A percentile compares a stretch with the other conserved stretches of the same genome.
Evolutionary conservation across 2,113 vertebrate species (phyloP).

Genomic region (Cephalopterus ornatus): DNA sequence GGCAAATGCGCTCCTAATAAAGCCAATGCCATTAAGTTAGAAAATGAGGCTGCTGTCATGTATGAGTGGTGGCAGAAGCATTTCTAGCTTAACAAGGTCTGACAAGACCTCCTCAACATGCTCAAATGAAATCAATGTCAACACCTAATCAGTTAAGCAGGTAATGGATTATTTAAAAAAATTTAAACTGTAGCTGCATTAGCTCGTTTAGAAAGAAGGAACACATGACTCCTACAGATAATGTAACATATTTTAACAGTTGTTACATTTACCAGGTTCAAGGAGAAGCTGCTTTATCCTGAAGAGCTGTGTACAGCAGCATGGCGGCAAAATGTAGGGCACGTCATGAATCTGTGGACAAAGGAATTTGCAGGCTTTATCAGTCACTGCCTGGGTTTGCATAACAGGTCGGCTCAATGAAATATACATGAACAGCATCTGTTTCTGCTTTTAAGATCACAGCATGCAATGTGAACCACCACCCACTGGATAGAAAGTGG

Average conservation of each 20-base stretch:
- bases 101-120: slow-evolving; percentile 49
- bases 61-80: slow-evolving; percentile 50
- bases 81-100: slow-evolving; percentile 54
- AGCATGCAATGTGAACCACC: slow-evolving; percentile 7
- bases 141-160: slow-evolving; percentile 58
- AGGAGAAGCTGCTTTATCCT: slow-evolving; percentile 35
- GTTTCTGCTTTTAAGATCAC: slow-evolving; percentile 60
- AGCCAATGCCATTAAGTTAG: slow-evolving; percentile 47
- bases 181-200: neutral
- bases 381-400: slow-evolving; percentile 19
- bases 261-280: slow-evolving; percentile 19
- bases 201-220: slow-evolving; percentile 29
- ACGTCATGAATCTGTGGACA: neutral
- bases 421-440: slow-evolving; percentile 67
- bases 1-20: slow-evolving; percentile 39
- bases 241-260: slow-evolving; percentile 39
- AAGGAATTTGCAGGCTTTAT: slow-evolving; percentile 39
- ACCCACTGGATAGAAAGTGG: neutral
- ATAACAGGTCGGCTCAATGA: slow-evolving; percentile 16
- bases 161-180: slow-evolving; percentile 57
- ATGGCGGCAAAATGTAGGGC: slow-evolving; percentile 40
- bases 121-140: slow-evolving; percentile 51
- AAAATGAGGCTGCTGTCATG: slow-evolving; percentile 58
- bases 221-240: neutral
- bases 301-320: neutral